phyloP scores from a whole-genome alignment of 2,113 vertebrate genomes.

The Aphyosemion australe region DNA sequence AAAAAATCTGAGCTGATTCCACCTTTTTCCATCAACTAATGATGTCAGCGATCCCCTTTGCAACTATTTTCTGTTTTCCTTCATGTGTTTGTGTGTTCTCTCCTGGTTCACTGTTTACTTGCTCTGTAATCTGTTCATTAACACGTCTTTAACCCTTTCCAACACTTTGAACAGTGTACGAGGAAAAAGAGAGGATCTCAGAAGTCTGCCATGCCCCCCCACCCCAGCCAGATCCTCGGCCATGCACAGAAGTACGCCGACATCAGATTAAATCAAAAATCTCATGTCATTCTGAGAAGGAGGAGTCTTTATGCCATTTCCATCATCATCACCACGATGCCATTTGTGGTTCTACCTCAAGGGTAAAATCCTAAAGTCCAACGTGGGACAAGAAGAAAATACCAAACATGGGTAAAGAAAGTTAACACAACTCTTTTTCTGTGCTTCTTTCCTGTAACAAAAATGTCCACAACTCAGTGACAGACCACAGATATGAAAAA shows the following conservation, averaged over 20 bases:
- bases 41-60: slow-evolving; percentile 9
- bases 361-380: slow-evolving; percentile 81
- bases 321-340: slow-evolving; percentile 70
- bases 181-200: slow-evolving; percentile 24
- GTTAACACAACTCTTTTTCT: slow-evolving; percentile 26
- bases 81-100: slow-evolving; percentile 4
- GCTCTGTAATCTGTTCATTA: slow-evolving; percentile 26
- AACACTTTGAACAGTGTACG: slow-evolving; percentile 3
- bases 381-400: slow-evolving; percentile 60
- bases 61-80: slow-evolving; percentile 13
- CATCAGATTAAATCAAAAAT: slow-evolving; percentile 56
- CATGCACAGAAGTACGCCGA: slow-evolving; percentile 64
- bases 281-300: slow-evolving; percentile 54
- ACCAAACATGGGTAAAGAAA: slow-evolving; percentile 55
- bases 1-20: slow-evolving; percentile 50
- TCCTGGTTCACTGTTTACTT: slow-evolving; percentile 15
- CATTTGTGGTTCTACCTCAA: slow-evolving; percentile 79
- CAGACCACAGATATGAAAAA: neutral
- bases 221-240: slow-evolving; percentile 44
- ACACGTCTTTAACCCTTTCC: slow-evolving; percentile 2
- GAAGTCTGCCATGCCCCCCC: slow-evolving; percentile 55
- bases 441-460: slow-evolving; percentile 12
- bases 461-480: slow-evolving; percentile 7
- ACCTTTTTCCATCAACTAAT: slow-evolving; percentile 61
- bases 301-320: slow-evolving; percentile 63